Base-by-base conservation (phyloP, 2,888 invertebrate species). In the Artemia sinica region DNA sequence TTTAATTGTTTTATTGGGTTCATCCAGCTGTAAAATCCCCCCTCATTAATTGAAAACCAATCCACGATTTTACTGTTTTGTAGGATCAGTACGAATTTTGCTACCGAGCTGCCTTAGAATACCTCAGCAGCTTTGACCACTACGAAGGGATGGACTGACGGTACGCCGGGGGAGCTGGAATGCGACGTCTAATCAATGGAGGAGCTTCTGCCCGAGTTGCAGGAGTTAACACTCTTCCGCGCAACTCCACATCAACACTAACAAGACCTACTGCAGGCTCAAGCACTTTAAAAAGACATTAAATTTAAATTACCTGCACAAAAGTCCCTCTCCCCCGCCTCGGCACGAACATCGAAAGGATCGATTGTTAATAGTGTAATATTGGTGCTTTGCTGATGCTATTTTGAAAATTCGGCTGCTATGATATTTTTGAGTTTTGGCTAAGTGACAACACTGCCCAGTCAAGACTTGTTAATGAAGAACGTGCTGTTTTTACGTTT, bases 31-130 rank as follows among this genome's bases (percentile, higher is more conserved):
- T 65, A 49, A 67, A 13, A 67, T 50, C 41, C 0, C 41, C 41
- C 6, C 41, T 18, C 41, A 6, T 41, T 2, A 41, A 41, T 41
- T 7, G 7, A 13, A 18, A 70, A 69, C 65, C 13, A 58, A 51
- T 18, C 8, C 49, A 65, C 1, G 50, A 50, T 68, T 67, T 66
- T 71, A 69, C 69, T 74, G 72, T 74, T 74, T 78, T 79, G 50
- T 80, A 92, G 91, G 96, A 98, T 82, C 97, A 99, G 81, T 98
- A 98, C 81, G 94, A 97, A 80, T 99, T 99, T 83, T 96, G 97
- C 82, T 98, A 99, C 81, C 88, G 94, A 75, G 96, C 98, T 71
- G 95, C 96, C 75, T 84, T 97, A 78, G 98, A 98, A 79, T 98
- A 97, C 81, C 84, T 98, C 78, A 93, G 94, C 74, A 95, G 94